Evolutionary conservation across 2,888 invertebrate genomes (phyloP).

Genomic region (Drosophila cracens): DNA sequence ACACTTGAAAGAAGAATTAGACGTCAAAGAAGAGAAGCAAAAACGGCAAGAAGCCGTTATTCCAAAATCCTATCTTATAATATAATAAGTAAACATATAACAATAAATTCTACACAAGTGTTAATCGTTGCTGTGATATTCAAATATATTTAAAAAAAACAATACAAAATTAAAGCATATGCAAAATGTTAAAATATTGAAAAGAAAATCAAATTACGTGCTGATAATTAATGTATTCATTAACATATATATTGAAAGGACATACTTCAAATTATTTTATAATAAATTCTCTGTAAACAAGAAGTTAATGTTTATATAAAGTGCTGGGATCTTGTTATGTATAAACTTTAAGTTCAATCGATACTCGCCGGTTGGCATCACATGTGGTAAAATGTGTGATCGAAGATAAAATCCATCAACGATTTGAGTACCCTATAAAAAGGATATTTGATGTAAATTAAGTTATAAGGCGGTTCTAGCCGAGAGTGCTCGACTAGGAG

Average conservation of each 20-base stretch:
- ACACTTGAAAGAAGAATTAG: too few species aligned
- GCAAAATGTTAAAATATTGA: too few species aligned
- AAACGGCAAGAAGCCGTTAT: too few species aligned
- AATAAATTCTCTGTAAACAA: background rate
- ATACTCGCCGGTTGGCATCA: rapidly evolving
- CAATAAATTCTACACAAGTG: too few species aligned
- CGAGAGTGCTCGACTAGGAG: background rate
- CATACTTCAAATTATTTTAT: background rate
- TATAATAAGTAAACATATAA: too few species aligned
- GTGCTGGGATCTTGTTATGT: rapidly evolving
- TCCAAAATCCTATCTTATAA: too few species aligned
- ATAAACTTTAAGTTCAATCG: background rate
- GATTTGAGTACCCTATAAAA: background rate
- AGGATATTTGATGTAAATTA: background rate
- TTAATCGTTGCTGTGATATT: too few species aligned
- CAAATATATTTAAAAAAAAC: too few species aligned
- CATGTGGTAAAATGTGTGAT: rapidly evolving
- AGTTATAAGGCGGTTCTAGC: background rate
- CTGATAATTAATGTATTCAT: background rate
- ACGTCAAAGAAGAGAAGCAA: too few species aligned
- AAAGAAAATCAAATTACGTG: background rate
- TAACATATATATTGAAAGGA: background rate
- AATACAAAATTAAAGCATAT: too few species aligned
- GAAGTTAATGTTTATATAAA: background rate
- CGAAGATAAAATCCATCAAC: background rate